Evolutionary conservation across 2,888 invertebrate genomes (phyloP), one percentile per base, ranked within the genome.

Genomic region (Sericinus montela): DNA sequence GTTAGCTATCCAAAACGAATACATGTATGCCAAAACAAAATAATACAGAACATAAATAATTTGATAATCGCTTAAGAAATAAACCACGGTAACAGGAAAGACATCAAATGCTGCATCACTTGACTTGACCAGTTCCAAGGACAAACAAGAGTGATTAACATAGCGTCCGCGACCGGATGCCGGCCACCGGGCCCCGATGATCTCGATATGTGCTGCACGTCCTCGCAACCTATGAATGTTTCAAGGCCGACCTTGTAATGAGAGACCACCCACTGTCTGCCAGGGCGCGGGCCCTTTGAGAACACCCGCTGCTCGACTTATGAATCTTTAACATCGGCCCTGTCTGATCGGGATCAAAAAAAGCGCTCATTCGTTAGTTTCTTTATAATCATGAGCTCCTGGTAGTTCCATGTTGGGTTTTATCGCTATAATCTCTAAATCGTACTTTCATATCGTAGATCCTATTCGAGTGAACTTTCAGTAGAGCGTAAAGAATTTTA

Each of bases 101-200:
- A n/a, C n/a, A n/a, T n/a, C 19, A 19, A 19, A 19, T 5, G 19
- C 2, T 19, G 2, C 19, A 19, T 3, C 19, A 19, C 19, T 10
- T 29, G n/a, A 29, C n/a, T 4, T 29, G n/a, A 29, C 3, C 63
- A 66, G 65, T 67, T 63, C 65, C 80, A 79, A 78, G 79, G 77
- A 69, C 77, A 60, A 63, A 68, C 65, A 68, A 70, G 72, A 69
- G 64, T 64, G 64, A 82, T 84, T 85, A 76, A 75, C 83, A 86
- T 84, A 76, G 69, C 53, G 59, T 65, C 69, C 71, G 69, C 63
- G 79, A 69, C 82, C 83, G 84, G 84, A 85, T 78, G 74, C 64
- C 62, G 66, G 67, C 66, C 70, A 74, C 69, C 75, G 75, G 67
- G 73, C 72, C 67, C 72, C 67, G 71, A 19, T 67, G 40, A 19